These are phyloP conservation scores for Riparia riparia DNA, from an alignment of 2,113 vertebrate genomes.

Conservation along the genomic window DNA sequence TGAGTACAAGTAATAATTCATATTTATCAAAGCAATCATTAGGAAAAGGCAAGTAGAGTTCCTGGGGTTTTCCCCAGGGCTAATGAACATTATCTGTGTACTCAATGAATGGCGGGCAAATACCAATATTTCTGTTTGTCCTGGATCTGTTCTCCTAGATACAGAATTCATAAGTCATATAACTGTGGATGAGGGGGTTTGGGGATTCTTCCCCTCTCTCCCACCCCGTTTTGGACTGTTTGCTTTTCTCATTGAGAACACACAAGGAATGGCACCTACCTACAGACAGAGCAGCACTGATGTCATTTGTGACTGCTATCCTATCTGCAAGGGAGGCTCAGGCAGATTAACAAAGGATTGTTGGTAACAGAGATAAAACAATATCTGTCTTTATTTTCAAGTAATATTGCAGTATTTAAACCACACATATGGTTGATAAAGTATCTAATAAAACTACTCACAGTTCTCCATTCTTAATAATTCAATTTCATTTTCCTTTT, in stretches of 20 bases:
- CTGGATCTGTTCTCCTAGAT: neutral
- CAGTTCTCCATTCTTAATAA: neutral
- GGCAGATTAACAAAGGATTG: neutral
- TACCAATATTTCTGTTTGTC: neutral
- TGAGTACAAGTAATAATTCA: neutral
- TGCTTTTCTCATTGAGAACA: neutral
- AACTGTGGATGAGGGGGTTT: neutral
- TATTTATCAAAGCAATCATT: neutral
- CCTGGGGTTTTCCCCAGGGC: neutral
- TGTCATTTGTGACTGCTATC: neutral
- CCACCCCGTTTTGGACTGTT: neutral
- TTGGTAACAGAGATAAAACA: neutral
- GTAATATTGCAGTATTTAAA: neutral
- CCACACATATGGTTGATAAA: neutral
- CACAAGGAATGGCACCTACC: neutral
- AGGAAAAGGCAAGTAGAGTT: neutral
- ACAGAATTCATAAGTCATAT: neutral
- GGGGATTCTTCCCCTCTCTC: accelerated
- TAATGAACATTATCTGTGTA: neutral
- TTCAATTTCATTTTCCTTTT: neutral
- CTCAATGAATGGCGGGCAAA: neutral
- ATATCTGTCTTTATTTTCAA: neutral
- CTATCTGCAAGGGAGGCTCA: neutral
- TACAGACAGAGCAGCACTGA: neutral
- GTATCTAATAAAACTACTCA: neutral